A percentile compares a stretch with the other conserved stretches of the same genome.
Conservation (phyloP, 2,113 vertebrate genomes). For the Sylvilagus bachmani region DNA sequence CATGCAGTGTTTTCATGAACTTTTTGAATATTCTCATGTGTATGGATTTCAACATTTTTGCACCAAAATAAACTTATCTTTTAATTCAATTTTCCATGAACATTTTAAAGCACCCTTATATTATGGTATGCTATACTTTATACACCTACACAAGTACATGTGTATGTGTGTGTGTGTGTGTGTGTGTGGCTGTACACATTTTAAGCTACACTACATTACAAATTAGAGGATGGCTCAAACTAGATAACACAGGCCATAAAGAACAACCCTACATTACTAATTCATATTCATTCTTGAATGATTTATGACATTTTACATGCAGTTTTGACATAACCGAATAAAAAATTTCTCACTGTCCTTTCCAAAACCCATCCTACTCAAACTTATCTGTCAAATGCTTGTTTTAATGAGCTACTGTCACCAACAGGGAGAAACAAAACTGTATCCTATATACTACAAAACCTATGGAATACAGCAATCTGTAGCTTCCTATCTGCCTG, state of each 20-base stretch:
- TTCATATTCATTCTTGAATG: conserved; percentile 15
- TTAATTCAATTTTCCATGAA: no score
- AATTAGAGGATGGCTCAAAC: neutral
- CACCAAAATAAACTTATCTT: no score
- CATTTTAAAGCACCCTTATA: no score
- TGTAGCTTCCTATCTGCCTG: neutral
- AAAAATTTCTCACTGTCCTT: neutral
- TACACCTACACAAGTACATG: no score
- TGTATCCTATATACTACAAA: neutral
- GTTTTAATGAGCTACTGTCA: conserved; percentile 25
- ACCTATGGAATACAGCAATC: neutral
- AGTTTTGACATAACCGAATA: neutral
- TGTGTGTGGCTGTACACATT: neutral
- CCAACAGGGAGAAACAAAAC: neutral
- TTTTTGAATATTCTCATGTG: no score
- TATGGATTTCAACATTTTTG: no score
- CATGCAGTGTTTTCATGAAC: no score
- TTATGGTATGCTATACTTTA: neutral
- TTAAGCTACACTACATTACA: neutral
- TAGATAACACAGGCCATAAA: neutral
- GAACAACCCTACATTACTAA: conserved; percentile 8
- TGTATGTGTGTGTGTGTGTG: neutral
- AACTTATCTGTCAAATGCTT: conserved; percentile 11
- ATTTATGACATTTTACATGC: conserved; percentile 3
- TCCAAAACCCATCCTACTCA: conserved; percentile 8